These are phyloP conservation scores for Brachypterus glaber DNA, from an alignment of 2,888 invertebrate species.

Conservation along the genomic window DNA sequence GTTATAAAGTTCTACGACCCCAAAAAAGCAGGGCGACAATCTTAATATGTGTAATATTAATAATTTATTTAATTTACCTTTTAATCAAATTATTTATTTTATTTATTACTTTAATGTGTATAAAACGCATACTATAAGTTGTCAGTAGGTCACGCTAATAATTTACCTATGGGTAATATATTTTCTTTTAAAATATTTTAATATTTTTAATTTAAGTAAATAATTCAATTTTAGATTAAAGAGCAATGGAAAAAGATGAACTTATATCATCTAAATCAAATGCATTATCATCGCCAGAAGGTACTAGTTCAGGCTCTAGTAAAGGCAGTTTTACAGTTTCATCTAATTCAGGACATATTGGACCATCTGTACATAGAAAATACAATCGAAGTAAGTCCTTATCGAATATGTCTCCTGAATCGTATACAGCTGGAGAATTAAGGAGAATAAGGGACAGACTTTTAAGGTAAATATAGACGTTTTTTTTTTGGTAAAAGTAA, in stretches of 20 bases:
- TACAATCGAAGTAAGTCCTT: constrained; percentile 32
- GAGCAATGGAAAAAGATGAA: constrained; percentile 25
- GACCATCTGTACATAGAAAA: constrained; percentile 19
- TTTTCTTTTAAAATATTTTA: too few relatives aligned
- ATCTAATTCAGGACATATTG: constrained; percentile 22
- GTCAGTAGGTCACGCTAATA: too few relatives aligned
- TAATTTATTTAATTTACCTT: too few relatives aligned
- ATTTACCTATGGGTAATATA: too few relatives aligned
- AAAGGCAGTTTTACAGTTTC: constrained; percentile 24
- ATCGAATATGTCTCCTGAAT: constrained; percentile 29
- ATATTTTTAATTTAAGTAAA: too few relatives aligned
- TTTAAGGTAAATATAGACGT: constrained; percentile 32
- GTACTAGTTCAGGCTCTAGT: constrained; percentile 18
- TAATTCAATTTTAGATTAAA: constrained; percentile 20
- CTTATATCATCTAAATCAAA: constrained; percentile 20
- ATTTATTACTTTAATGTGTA: too few relatives aligned
- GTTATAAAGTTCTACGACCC: too few relatives aligned
- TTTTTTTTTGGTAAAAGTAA: too few relatives aligned
- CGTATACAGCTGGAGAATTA: constrained; percentile 35
- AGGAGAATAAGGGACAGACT: constrained; percentile 36
- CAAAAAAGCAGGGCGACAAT: too few relatives aligned
- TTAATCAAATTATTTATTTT: too few relatives aligned
- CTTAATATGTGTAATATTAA: too few relatives aligned
- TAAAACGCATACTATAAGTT: too few relatives aligned
- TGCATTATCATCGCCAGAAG: constrained; percentile 20